Percentiles rank a stretch among this genome's conserved stretches.
Conservation (phyloP, 2,113 vertebrate species). For the Vidua chalybeata region DNA sequence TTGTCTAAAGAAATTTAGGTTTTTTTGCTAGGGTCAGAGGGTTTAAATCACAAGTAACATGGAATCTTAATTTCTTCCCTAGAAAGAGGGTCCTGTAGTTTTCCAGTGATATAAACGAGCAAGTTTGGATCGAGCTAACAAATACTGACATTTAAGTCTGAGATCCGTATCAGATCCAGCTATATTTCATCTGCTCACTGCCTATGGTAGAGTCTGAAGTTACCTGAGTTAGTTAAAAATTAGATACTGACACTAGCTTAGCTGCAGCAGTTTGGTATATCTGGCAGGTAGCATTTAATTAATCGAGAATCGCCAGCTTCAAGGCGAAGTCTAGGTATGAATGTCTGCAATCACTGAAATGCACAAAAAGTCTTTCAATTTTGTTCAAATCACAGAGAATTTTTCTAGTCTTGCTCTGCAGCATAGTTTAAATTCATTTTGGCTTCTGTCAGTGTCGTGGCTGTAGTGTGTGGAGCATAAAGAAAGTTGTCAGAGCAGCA, state of each 20-base stretch:
- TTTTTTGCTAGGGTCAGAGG: not conserved
- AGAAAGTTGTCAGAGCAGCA: not conserved
- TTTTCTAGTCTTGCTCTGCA: not conserved
- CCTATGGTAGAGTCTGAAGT: not conserved
- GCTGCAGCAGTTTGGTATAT: not conserved
- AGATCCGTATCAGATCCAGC: not conserved
- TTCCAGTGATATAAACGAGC: not conserved
- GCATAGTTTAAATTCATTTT: not conserved
- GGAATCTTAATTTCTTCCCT: not conserved
- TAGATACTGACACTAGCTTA: not conserved
- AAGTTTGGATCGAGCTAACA: not conserved
- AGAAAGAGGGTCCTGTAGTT: not conserved
- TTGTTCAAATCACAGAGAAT: not conserved
- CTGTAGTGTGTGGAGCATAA: not conserved
- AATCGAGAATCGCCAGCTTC: accelerated
- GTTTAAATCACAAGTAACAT: not conserved
- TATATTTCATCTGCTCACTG: not conserved
- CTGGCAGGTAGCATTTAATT: not conserved
- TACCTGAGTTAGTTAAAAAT: not conserved
- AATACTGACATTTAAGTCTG: not conserved
- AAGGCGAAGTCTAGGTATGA: not conserved
- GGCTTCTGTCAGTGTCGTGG: not conserved
- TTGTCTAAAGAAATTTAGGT: not conserved
- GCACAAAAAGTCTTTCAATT: not conserved
- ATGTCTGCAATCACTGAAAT: not conserved